Conservation (phyloP, 1,140 invertebrate genomes). For the Euglossa dilemma region DNA sequence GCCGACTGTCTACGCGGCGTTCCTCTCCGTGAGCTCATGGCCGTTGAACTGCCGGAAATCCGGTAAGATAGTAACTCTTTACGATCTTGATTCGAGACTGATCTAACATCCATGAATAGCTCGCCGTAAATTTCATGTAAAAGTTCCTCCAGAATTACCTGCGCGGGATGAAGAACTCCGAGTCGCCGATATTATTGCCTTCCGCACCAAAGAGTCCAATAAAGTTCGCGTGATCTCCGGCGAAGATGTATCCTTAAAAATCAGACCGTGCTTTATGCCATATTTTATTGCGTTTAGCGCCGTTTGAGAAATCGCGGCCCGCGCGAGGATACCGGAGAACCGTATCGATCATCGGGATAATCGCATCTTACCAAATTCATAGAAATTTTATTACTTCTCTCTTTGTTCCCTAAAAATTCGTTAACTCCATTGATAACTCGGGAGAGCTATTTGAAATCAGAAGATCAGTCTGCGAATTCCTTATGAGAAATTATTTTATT, state of each 20-base stretch:
- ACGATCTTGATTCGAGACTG: conserved; percentile 20
- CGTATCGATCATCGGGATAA: too few relatives aligned
- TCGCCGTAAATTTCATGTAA: conserved; percentile 30
- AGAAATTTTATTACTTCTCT: too few relatives aligned
- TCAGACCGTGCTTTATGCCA: neutral
- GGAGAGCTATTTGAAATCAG: too few relatives aligned
- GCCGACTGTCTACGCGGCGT: conserved; percentile 84
- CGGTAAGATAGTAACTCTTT: conserved; percentile 72
- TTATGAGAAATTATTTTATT: too few relatives aligned
- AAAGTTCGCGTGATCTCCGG: neutral
- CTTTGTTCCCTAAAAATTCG: neutral
- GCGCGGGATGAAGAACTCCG: neutral
- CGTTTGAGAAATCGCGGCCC: neutral
- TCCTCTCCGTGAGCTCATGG: conserved; percentile 85
- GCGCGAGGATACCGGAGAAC: too few relatives aligned
- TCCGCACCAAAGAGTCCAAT: neutral
- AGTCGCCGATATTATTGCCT: neutral
- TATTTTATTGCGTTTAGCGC: neutral
- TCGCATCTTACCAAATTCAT: too few relatives aligned
- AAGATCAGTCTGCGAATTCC: too few relatives aligned
- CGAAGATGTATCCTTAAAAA: neutral
- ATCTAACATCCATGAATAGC: conserved; percentile 23
- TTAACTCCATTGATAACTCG: too few relatives aligned
- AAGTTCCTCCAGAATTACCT: neutral
- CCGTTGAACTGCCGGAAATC: conserved; percentile 86